Evolutionary conservation across 2,113 vertebrate species (phyloP).

Genomic region (Neogobius melanostomus): DNA sequence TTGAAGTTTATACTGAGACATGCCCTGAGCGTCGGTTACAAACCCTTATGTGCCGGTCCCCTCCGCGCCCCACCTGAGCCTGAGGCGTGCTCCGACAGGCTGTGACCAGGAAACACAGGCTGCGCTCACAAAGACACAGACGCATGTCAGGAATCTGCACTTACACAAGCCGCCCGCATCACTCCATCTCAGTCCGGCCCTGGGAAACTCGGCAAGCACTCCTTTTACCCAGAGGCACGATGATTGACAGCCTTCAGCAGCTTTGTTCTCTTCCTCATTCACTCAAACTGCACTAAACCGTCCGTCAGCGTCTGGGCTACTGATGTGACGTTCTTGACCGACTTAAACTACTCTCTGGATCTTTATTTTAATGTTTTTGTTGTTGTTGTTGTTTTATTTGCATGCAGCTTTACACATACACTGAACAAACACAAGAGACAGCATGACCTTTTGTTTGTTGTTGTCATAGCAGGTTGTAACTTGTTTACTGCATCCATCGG

Average conservation of each 20-base stretch:
- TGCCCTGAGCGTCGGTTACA: too few species aligned
- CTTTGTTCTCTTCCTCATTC: constrained; percentile 4
- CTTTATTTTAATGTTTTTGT: too few species aligned
- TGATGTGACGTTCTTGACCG: background rate
- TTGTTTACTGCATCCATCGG: too few species aligned
- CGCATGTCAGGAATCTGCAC: constrained; percentile 49
- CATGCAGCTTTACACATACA: too few species aligned
- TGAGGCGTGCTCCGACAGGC: constrained; percentile 28
- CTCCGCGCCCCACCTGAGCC: background rate
- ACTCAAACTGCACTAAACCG: background rate
- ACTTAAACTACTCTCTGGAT: too few species aligned
- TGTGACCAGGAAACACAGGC: constrained; percentile 22
- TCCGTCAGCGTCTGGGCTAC: background rate
- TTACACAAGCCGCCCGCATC: constrained; percentile 34
- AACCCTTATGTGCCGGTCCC: constrained; percentile 12
- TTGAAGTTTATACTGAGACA: too few species aligned
- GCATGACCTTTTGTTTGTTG: too few species aligned
- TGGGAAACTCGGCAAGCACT: constrained; percentile 33
- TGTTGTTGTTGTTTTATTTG: too few species aligned
- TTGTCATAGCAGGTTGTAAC: too few species aligned
- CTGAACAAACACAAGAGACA: too few species aligned
- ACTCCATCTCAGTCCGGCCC: constrained; percentile 22
- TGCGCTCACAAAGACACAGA: constrained; percentile 32
- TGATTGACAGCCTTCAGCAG: constrained; percentile 35
- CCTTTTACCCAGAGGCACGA: background rate